phyloP scores from a whole-genome alignment of 2,113 vertebrate species.

The Piliocolobus tephrosceles region DNA sequence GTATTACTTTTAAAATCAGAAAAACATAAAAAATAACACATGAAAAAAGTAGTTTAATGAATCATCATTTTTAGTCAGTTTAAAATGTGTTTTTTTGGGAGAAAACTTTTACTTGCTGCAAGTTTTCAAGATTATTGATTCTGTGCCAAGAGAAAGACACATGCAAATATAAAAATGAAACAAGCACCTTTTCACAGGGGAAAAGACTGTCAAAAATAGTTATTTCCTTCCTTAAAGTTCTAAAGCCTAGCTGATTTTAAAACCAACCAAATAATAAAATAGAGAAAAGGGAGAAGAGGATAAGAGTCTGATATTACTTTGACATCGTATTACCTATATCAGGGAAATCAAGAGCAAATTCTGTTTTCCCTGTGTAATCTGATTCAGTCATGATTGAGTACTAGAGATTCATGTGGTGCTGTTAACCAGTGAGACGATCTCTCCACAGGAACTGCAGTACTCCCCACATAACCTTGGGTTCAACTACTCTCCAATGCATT shows the following conservation, averaged over 20 bases:
- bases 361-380: not conserved
- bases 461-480: not conserved
- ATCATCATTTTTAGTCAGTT: not conserved
- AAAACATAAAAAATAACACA: not conserved
- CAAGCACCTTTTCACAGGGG: not conserved
- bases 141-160: not conserved
- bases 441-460: not conserved
- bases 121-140: constrained; percentile 17
- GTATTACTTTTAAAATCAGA: constrained; percentile 3
- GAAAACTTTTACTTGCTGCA: not conserved
- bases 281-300: not conserved
- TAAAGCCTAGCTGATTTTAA: not conserved
- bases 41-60: not conserved
- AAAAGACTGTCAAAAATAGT: not conserved
- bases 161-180: not conserved
- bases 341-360: not conserved
- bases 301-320: not conserved
- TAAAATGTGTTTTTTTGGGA: not conserved
- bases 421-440: not conserved
- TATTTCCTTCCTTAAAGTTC: not conserved
- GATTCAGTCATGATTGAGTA: not conserved
- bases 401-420: not conserved
- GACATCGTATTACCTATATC: not conserved
- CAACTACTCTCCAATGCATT: not conserved
- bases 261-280: not conserved